Evolutionary conservation across 2,888 invertebrate species (phyloP).

Genomic region (Hoplodrina ambigua): DNA sequence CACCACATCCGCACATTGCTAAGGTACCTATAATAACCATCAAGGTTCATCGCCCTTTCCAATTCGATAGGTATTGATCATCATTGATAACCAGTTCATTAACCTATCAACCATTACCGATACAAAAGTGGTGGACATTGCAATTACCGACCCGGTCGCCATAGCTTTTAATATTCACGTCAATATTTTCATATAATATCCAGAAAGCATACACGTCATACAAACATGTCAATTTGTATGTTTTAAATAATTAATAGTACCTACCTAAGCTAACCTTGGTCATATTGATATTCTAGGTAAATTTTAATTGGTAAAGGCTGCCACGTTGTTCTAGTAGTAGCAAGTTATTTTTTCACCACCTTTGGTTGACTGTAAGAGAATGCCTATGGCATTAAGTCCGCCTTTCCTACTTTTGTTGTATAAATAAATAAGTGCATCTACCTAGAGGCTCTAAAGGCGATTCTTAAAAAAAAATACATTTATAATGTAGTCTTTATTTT

Average conservation of each 20-base stretch:
- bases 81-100: slow-evolving; percentile 35
- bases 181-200: slow-evolving; percentile 18
- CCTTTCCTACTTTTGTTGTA: too few species aligned
- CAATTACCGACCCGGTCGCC: neutral
- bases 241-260: slow-evolving; percentile 18
- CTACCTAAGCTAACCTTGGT: neutral
- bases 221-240: neutral
- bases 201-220: neutral
- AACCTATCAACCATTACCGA: slow-evolving; percentile 21
- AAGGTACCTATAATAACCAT: too few species aligned
- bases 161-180: neutral
- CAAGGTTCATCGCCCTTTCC: neutral
- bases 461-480: too few species aligned
- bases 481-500: too few species aligned
- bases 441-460: too few species aligned
- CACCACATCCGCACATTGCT: too few species aligned
- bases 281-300: slow-evolving; percentile 10
- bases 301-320: neutral
- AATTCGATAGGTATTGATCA: slow-evolving; percentile 11
- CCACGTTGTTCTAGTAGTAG: too few species aligned
- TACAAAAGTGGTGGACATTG: slow-evolving; percentile 5
- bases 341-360: too few species aligned
- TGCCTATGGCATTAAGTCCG: too few species aligned
- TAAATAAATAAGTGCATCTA: too few species aligned
- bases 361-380: too few species aligned